phyloP scores from a whole-genome alignment of 2,113 vertebrate species.

The Edolisoma coerulescens region DNA sequence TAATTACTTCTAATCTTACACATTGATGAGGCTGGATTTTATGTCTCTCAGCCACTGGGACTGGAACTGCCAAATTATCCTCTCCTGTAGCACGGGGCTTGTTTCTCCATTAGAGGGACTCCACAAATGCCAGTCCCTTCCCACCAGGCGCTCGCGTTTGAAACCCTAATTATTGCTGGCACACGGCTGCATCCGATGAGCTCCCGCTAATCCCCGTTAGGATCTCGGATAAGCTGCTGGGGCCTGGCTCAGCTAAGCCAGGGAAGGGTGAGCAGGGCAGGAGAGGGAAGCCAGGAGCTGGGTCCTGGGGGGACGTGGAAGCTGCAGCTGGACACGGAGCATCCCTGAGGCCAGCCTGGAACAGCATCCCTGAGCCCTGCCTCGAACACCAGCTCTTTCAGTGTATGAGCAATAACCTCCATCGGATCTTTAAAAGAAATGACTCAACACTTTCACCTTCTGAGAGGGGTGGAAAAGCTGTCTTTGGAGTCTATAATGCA shows the following conservation, averaged over 20 bases:
- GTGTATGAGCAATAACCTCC: background rate
- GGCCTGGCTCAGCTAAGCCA: background rate
- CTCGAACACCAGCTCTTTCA: background rate
- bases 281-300: rapidly evolving
- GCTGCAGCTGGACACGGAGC: rapidly evolving
- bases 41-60: slow-evolving; percentile 16
- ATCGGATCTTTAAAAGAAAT: slow-evolving; percentile 1
- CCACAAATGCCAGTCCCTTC: background rate
- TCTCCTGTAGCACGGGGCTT: background rate
- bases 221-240: background rate
- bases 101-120: background rate
- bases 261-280: background rate
- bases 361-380: background rate
- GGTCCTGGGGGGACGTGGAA: rapidly evolving
- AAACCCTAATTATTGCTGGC: background rate
- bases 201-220: background rate
- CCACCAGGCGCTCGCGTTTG: background rate
- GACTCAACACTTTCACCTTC: slow-evolving; percentile 14
- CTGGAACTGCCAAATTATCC: slow-evolving; percentile 17
- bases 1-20: slow-evolving; percentile 48
- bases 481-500: slow-evolving; percentile 2
- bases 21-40: slow-evolving; percentile 33
- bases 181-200: background rate
- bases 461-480: too few relatives aligned
- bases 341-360: background rate